Conservation (phyloP, 2,888 invertebrate species). For the Eupsilia transversa region DNA sequence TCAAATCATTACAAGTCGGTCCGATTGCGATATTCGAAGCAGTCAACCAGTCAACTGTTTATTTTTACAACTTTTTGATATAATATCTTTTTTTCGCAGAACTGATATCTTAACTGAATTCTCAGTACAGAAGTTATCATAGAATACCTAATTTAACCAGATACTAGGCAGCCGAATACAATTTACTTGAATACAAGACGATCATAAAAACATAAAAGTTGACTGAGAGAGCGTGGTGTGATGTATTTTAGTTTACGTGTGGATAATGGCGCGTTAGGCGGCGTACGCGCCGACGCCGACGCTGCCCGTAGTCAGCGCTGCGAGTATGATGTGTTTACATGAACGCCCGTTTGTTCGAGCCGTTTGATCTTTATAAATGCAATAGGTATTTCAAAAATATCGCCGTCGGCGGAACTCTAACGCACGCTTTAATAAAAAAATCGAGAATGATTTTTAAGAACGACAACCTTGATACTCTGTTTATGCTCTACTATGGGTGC, state of each 20-base stretch:
- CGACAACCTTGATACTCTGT: conserved; percentile 88
- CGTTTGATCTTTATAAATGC: conserved; percentile 91
- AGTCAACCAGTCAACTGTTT: background rate
- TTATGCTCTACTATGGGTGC: conserved; percentile 82
- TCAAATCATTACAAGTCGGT: background rate
- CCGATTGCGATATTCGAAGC: background rate
- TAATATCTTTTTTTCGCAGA: background rate
- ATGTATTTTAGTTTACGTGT: conserved; percentile 71
- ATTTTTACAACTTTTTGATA: background rate
- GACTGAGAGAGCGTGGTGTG: conserved; percentile 64
- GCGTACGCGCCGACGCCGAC: conserved; percentile 66
- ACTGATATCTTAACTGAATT: conserved; percentile 1
- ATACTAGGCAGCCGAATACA: conserved; percentile 40
- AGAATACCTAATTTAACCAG: conserved; percentile 22
- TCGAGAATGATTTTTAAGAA: conserved; percentile 87
- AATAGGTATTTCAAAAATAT: conserved; percentile 90
- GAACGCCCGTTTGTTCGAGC: conserved; percentile 86
- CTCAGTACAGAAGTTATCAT: background rate
- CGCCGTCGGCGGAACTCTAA: conserved; percentile 82
- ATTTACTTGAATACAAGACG: conserved; percentile 58
- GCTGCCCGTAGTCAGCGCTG: conserved; percentile 60
- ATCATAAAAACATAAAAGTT: conserved; percentile 70
- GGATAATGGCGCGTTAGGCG: conserved; percentile 76
- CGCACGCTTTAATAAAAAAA: conserved; percentile 86
- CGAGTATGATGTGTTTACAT: conserved; percentile 87